phyloP scores from a whole-genome alignment of 1,140 invertebrate species.

The Teleogryllus occipitalis region DNA sequence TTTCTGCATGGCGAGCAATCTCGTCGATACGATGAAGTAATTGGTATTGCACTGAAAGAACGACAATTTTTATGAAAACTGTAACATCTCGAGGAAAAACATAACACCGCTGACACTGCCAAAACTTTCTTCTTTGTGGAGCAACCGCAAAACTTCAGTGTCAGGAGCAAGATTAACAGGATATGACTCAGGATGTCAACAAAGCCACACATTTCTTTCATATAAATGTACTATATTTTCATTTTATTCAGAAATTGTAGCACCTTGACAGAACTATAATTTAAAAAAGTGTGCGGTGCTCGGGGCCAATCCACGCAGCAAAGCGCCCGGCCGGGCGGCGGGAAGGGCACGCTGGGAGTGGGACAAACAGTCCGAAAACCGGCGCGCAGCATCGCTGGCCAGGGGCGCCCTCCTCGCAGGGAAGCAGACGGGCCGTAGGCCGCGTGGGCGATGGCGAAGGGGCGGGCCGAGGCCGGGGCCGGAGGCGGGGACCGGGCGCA shows the following conservation, averaged over 20 bases:
- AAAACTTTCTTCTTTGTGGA: too few species aligned
- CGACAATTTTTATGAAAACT: too few species aligned
- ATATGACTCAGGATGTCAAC: background rate
- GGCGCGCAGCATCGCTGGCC: background rate
- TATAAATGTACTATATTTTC: constrained; percentile 6
- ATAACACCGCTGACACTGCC: too few species aligned
- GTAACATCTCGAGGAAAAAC: too few species aligned
- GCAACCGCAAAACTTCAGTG: too few species aligned
- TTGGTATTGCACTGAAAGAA: too few species aligned
- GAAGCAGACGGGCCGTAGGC: background rate
- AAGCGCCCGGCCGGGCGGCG: background rate
- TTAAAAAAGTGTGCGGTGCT: background rate
- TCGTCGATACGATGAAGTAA: too few species aligned
- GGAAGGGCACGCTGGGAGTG: background rate
- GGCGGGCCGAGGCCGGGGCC: too few species aligned
- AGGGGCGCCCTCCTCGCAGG: background rate
- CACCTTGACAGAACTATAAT: background rate
- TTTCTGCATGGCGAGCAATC: too few species aligned
- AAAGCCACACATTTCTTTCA: background rate
- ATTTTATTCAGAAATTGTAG: constrained; percentile 1
- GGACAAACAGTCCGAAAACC: background rate
- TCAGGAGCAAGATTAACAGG: too few species aligned
- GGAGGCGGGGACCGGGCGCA: too few species aligned
- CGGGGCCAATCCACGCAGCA: background rate
- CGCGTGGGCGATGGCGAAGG: background rate